Conservation (phyloP, 2,113 vertebrate genomes). For the Chaenogobius annularis region DNA sequence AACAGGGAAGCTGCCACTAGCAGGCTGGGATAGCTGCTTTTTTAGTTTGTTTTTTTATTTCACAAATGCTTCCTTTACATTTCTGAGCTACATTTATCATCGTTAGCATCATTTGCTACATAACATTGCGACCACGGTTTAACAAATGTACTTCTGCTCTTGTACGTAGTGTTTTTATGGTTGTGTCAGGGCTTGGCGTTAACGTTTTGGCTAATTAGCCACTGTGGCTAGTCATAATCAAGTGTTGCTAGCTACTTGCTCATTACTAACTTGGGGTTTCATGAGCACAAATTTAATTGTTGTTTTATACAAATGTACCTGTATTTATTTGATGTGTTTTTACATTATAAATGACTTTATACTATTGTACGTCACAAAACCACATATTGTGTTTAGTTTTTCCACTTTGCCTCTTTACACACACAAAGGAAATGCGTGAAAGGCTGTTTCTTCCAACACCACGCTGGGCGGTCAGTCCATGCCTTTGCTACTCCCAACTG, state of each 20-base stretch:
- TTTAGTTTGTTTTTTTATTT: background rate
- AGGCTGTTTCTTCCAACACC: no score
- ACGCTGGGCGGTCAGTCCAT: no score
- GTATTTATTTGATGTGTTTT: no score
- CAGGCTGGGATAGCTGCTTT: background rate
- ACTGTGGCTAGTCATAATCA: no score
- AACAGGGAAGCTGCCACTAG: background rate
- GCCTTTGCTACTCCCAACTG: no score
- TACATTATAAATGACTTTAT: no score
- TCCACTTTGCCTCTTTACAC: no score
- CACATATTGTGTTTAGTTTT: no score
- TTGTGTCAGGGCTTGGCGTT: background rate
- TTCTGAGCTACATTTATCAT: background rate
- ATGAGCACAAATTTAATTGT: no score
- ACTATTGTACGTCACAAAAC: no score
- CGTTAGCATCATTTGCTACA: background rate
- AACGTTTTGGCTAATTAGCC: background rate
- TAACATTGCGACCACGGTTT: background rate
- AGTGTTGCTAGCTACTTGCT: background rate
- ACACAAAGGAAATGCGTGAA: no score
- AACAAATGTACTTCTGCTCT: background rate
- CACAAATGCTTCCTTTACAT: background rate
- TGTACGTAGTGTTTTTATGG: background rate
- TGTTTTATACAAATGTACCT: no score
- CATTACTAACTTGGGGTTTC: background rate